A percentile compares a stretch with the other conserved stretches of the same genome.
Conservation (phyloP, 92 coral and sea anemone genomes). For the Anthopleura xanthogrammica region DNA sequence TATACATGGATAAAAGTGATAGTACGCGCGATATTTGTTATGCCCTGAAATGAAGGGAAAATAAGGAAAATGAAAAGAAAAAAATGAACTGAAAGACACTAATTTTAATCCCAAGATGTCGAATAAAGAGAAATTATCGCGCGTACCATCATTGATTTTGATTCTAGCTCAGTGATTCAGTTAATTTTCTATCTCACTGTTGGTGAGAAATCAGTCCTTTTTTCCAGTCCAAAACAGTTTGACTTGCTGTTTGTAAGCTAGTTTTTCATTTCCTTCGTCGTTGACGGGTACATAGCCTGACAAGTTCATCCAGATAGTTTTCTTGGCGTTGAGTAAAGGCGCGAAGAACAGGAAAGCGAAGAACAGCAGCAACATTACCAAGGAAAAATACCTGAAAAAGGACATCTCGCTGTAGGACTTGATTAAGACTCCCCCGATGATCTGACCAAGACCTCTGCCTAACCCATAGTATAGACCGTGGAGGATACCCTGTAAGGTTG, state of each 20-base stretch:
- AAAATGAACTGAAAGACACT: background rate
- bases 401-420: slow-evolving; percentile 54
- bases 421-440: slow-evolving; percentile 77
- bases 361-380: slow-evolving; percentile 57
- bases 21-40: no score
- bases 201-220: slow-evolving; percentile 5
- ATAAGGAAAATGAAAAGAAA: no score
- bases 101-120: background rate
- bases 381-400: slow-evolving; percentile 78
- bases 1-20: no score
- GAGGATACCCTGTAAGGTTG: slow-evolving; percentile 89
- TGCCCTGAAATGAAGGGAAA: no score
- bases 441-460: slow-evolving; percentile 88
- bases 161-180: no score
- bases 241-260: slow-evolving; percentile 10
- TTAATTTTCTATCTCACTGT: background rate
- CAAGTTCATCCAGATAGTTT: slow-evolving; percentile 74
- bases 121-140: background rate
- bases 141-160: background rate
- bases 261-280: slow-evolving; percentile 21
- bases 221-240: slow-evolving; percentile 26
- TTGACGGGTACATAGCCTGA: slow-evolving; percentile 62
- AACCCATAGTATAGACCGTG: slow-evolving; percentile 86
- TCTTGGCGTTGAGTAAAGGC: slow-evolving; percentile 44
- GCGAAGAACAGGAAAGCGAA: slow-evolving; percentile 47